Evolutionary conservation across 2,113 vertebrate species (phyloP).

Genomic region (Tricholaema leucomelas): DNA sequence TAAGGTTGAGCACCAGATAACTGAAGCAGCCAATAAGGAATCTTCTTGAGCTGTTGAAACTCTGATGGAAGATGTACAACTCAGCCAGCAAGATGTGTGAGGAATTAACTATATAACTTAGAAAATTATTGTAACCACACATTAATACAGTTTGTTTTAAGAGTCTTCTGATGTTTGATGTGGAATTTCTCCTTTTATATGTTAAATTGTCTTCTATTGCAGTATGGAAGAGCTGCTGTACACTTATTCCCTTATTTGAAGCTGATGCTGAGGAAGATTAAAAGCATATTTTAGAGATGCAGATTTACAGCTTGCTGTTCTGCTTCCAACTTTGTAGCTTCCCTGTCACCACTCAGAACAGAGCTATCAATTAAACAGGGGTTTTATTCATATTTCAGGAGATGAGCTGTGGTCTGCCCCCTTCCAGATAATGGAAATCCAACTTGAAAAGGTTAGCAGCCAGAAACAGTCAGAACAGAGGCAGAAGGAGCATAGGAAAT

Average conservation of each 20-base stretch:
- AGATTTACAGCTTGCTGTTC: neutral
- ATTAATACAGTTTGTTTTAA: neutral
- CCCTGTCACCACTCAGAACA: slow-evolving; percentile 6
- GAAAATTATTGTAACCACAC: neutral
- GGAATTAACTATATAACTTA: slow-evolving; percentile 1
- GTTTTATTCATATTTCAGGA: slow-evolving; percentile 44
- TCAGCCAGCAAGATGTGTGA: slow-evolving; percentile 78
- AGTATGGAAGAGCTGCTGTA: neutral
- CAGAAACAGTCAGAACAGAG: slow-evolving; percentile 30
- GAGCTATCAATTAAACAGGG: slow-evolving; percentile 35
- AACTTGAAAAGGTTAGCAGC: slow-evolving; percentile 64
- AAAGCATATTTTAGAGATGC: neutral
- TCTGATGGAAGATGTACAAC: slow-evolving; percentile 77
- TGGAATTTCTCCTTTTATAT: neutral
- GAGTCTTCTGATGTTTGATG: neutral
- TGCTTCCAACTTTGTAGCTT: neutral
- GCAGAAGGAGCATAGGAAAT: slow-evolving; percentile 42
- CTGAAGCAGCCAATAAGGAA: slow-evolving; percentile 43
- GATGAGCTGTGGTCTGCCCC: slow-evolving; percentile 25
- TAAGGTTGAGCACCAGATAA: slow-evolving; percentile 73
- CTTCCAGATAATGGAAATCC: slow-evolving; percentile 47
- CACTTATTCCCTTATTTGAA: neutral
- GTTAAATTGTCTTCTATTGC: neutral
- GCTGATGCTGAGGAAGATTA: neutral
- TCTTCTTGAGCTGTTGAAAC: slow-evolving; percentile 57